Evolutionary conservation across 2,888 invertebrate genomes (phyloP).

Genomic region (Neria commutata): DNA sequence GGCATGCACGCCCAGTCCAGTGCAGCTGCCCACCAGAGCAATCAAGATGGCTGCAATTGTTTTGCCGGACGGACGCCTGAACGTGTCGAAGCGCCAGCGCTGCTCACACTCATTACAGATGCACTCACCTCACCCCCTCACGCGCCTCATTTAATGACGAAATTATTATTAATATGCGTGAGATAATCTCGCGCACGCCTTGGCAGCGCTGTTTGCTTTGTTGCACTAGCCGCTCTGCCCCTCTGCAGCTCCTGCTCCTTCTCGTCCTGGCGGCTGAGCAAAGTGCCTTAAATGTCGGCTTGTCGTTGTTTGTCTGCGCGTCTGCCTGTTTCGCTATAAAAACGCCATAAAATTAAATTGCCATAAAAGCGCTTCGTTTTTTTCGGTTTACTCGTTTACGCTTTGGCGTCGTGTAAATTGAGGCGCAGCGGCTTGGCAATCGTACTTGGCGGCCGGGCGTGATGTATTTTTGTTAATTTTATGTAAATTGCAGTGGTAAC

Average conservation of each 20-base stretch:
- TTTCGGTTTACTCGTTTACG: not conserved
- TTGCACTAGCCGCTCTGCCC: not conserved
- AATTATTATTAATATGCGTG: conserved; percentile 52
- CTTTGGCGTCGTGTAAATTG: conserved; percentile 25
- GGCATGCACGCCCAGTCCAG: too few relatives aligned
- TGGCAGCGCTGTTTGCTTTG: not conserved
- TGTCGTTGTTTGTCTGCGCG: conserved; percentile 13
- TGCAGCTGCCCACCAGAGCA: too few relatives aligned
- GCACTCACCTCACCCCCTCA: not conserved
- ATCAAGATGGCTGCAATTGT: conserved; percentile 2
- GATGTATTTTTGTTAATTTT: conserved; percentile 44
- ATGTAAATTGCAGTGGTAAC: conserved; percentile 35
- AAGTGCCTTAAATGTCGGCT: conserved; percentile 5
- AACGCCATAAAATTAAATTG: conserved; percentile 40
- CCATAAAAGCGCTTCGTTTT: conserved; percentile 31
- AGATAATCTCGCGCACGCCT: conserved; percentile 34
- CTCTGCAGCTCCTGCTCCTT: not conserved
- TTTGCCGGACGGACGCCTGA: not conserved
- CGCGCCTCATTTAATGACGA: conserved; percentile 42
- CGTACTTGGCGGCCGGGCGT: conserved; percentile 24
- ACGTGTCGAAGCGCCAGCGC: conserved; percentile 22
- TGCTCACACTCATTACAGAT: not conserved
- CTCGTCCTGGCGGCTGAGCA: not conserved
- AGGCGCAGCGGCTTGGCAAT: conserved; percentile 22
- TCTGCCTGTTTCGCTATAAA: conserved; percentile 21